A percentile compares a stretch with the other conserved stretches of the same genome.
These are phyloP conservation scores for Rutilus rutilus DNA, from an alignment of 2,113 vertebrate species.

Conservation along the genomic window DNA sequence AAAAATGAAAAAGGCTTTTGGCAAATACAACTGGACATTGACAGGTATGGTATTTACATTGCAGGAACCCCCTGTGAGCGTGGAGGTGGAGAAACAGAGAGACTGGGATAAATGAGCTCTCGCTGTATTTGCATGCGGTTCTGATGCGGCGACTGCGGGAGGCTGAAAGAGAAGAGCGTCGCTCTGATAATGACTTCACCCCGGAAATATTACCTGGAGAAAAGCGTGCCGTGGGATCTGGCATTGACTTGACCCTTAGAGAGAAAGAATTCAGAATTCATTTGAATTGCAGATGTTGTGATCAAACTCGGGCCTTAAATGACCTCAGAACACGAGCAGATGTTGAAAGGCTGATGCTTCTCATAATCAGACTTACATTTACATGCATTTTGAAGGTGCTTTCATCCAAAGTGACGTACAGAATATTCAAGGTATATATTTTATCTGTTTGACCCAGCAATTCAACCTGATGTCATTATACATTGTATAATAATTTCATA, in stretches of 20 bases:
- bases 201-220: slow-evolving; percentile 24
- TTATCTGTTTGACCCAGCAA: too few relatives aligned
- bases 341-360: not conserved
- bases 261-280: not conserved
- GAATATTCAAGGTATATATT: not conserved
- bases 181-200: slow-evolving; percentile 41
- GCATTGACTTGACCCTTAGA: not conserved
- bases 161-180: not conserved
- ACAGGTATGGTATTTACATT: slow-evolving; percentile 57
- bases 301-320: not conserved
- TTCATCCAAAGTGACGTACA: not conserved
- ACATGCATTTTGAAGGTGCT: not conserved
- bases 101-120: slow-evolving; percentile 23
- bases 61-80: slow-evolving; percentile 36
- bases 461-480: too few relatives aligned
- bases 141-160: not conserved
- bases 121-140: slow-evolving; percentile 40
- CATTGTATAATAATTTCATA: too few relatives aligned
- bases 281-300: slow-evolving; percentile 1
- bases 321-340: not conserved
- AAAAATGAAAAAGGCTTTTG: slow-evolving; percentile 48
- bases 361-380: not conserved
- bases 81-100: not conserved
- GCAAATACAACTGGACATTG: slow-evolving; percentile 56
- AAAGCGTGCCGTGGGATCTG: not conserved